phyloP scores from a whole-genome alignment of 2,113 vertebrate species.

The Mohoua ochrocephala region DNA sequence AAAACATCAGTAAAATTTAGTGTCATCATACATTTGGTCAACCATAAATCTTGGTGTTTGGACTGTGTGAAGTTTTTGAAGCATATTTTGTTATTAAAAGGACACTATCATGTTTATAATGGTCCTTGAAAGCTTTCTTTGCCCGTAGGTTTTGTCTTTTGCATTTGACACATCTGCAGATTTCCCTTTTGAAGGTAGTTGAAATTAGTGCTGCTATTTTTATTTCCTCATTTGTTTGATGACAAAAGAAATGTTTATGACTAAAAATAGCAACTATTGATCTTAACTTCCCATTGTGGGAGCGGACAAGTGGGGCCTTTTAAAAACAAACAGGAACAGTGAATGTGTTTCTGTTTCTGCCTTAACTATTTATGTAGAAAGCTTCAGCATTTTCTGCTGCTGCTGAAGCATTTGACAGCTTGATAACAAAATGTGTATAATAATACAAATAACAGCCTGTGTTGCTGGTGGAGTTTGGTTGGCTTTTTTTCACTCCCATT shows the following conservation, averaged over 20 bases:
- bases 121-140: background rate
- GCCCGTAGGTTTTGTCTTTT: background rate
- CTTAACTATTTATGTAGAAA: conserved; percentile 13
- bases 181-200: background rate
- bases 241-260: background rate
- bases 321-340: background rate
- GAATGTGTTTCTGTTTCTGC: background rate
- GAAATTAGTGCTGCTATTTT: conserved; percentile 2
- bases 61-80: background rate
- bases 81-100: background rate
- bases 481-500: background rate
- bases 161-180: background rate
- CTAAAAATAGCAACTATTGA: conserved; percentile 35
- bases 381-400: background rate
- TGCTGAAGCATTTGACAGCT: conserved; percentile 35
- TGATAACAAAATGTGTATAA: conserved; percentile 33
- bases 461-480: background rate
- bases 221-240: conserved; percentile 7
- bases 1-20: conserved; percentile 5
- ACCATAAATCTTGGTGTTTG: background rate
- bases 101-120: background rate
- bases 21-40: background rate
- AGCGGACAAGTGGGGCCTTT: background rate
- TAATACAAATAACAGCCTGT: conserved; percentile 48
- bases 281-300: conserved; percentile 5